Base-by-base conservation (phyloP, 1,140 invertebrate species). In the Drosophila pectinifera region DNA sequence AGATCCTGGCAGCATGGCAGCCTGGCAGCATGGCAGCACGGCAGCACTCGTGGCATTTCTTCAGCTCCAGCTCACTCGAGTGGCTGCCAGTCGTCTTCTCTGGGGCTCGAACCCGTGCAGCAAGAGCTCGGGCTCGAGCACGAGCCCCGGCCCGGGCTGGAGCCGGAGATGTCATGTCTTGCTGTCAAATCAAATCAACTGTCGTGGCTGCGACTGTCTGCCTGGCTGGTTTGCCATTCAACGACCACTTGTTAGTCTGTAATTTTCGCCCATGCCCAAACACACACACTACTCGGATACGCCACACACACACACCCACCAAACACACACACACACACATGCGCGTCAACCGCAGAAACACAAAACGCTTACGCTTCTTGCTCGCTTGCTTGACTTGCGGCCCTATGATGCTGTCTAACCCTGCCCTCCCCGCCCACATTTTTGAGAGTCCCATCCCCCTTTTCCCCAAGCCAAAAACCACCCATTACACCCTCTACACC, bases 191-290 rank as follows among this genome's bases (percentile, higher is more conserved):
- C 83, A 86, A 86, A 86, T 89, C 84, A 89, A 89, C 80, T 89
- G 84, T 89, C 84, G 70, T 83, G 79, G 83, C 51, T 79, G 78
- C 43, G 62, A 67, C 65, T 79, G 83, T 83, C 79, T 88, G 83
- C 79, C 75, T 86, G 72, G 83, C 67, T 89, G 83, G 83, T 70
- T 86, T 86, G 83, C 83, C 83, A 86, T 86, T 86, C 84, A 89
- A 84, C 80, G 84, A 89, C 84, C 84, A 89, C 84, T 89, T 89
- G 84, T 89, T 89, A 89, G 84, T 89, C 84, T 89, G 80, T 89
- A 89, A 89, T 89, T 89, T 88, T 76, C 73, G 58, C 77, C 73
- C 79, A 67, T 58, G 31, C 59, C 39, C 43, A 58, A 48, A 62
- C 63, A 53, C 45, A 58, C 48, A 58, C 36, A 67, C 65, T 13